A percentile compares a stretch with the other conserved stretches of the same genome.
Evolutionary conservation across 2,113 vertebrate species (phyloP).

Genomic region (Xerus inauris): DNA sequence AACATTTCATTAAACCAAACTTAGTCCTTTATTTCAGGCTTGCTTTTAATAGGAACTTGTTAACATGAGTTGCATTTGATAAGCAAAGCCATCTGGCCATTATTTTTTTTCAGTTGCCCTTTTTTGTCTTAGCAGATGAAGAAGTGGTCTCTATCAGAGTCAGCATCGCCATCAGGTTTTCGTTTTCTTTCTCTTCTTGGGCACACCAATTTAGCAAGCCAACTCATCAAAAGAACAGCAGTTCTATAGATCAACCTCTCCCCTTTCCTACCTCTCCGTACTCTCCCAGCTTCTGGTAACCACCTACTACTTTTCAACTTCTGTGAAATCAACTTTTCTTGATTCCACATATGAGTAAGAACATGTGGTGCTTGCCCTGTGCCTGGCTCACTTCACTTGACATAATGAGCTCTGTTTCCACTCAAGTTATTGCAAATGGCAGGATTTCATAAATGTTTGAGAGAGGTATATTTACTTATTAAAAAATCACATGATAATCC

Average conservation of each 20-base stretch:
- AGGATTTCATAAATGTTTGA: background rate
- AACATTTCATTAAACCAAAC: background rate
- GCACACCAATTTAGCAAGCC: background rate
- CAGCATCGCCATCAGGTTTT: background rate
- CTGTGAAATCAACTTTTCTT: too few species aligned
- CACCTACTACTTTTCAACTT: background rate
- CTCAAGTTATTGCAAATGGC: too few species aligned
- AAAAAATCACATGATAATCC: background rate
- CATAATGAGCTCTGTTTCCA: background rate
- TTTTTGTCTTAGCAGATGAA: background rate
- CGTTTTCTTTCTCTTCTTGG: background rate
- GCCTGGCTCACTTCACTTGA: background rate
- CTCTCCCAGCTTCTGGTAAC: background rate
- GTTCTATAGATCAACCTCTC: background rate
- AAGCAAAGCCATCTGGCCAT: background rate
- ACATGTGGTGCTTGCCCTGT: too few species aligned
- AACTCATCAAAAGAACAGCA: background rate
- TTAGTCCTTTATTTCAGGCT: background rate
- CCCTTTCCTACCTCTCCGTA: fast-evolving
- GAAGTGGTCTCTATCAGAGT: background rate
- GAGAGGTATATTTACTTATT: too few species aligned
- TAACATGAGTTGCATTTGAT: background rate
- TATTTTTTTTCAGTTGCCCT: background rate
- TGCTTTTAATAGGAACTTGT: background rate
- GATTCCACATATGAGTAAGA: background rate